Conservation (phyloP, 2,113 vertebrate genomes). For the Malurus cyaneus region DNA sequence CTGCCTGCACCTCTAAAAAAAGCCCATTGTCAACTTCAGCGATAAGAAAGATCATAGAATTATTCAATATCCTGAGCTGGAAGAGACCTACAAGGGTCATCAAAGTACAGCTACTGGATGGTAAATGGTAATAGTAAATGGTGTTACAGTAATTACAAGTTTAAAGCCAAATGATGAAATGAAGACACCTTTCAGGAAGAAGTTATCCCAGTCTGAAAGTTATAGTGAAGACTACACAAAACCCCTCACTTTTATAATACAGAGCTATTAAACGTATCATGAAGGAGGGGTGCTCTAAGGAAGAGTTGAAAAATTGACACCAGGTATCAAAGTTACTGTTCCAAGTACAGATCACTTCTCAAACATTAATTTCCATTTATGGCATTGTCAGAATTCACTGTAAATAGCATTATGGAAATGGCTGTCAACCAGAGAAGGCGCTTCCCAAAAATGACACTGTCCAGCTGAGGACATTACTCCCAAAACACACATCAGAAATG, state of each 20-base stretch:
- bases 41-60: neutral
- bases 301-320: neutral
- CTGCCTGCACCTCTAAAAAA: neutral
- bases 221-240: too few relatives aligned
- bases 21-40: neutral
- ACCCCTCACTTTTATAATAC: neutral
- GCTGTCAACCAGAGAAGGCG: neutral
- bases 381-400: neutral
- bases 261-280: rapidly evolving
- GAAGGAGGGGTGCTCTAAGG: neutral
- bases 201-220: neutral
- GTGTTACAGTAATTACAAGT: neutral
- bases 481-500: neutral
- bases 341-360: neutral
- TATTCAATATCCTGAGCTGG: neutral
- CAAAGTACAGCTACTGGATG: neutral
- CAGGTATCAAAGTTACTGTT: neutral
- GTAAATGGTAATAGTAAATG: neutral
- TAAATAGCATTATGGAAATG: neutral
- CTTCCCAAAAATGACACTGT: neutral
- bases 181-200: neutral
- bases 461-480: neutral
- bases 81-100: neutral
- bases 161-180: neutral
- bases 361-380: neutral